Evolutionary conservation across 2,888 invertebrate genomes (phyloP).

Genomic region (Trissolcus japonicus): DNA sequence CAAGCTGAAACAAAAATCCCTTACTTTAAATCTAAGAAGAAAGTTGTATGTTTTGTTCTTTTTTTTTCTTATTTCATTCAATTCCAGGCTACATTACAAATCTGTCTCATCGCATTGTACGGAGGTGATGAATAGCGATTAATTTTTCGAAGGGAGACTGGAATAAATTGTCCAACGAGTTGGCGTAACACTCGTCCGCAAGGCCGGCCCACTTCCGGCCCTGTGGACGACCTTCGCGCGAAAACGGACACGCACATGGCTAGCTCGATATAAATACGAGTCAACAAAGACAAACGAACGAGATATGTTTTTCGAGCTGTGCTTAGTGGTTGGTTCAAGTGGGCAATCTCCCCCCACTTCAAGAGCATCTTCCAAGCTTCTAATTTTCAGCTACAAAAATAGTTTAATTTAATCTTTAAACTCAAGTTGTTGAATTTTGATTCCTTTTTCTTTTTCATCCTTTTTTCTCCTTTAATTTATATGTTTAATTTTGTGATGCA

Average conservation of each 20-base stretch:
- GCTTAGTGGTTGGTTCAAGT: too few species aligned
- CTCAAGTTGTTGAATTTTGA: too few species aligned
- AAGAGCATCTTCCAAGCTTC: too few species aligned
- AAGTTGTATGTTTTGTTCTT: background rate
- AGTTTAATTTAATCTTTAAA: too few species aligned
- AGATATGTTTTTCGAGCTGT: conserved; percentile 32
- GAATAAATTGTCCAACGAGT: conserved; percentile 62
- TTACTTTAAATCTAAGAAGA: background rate
- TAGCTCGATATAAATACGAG: conserved; percentile 59
- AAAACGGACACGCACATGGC: conserved; percentile 69
- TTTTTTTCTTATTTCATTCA: too few species aligned
- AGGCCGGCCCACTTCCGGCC: conserved; percentile 75
- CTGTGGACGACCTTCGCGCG: conserved; percentile 71
- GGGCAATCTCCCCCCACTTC: too few species aligned
- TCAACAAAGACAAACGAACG: conserved; percentile 24
- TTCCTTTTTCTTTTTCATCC: too few species aligned
- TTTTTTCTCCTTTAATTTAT: background rate
- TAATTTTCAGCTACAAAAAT: too few species aligned
- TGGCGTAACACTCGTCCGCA: conserved; percentile 70
- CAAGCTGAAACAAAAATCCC: conserved; percentile 28
- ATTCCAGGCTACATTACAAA: too few species aligned
- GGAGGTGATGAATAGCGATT: background rate
- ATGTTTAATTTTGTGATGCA: background rate
- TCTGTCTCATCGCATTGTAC: too few species aligned
- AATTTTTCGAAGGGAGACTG: conserved; percentile 29